Evolutionary conservation across 92 coral and sea anemone species (phyloP).

Genomic region (Epizoanthus rinbou): DNA sequence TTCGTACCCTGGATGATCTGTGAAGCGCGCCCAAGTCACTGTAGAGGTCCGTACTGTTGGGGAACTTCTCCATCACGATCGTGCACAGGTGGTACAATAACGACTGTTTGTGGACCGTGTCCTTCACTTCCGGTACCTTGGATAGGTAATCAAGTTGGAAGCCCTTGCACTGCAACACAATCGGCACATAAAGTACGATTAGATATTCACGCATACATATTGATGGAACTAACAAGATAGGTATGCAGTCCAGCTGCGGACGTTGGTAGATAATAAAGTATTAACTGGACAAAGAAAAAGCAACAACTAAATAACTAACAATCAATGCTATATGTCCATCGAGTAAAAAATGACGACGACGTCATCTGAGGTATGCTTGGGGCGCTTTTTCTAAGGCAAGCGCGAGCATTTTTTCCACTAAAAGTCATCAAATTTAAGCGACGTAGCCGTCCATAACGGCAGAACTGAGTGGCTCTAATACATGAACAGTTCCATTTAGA

Average conservation of each 20-base stretch:
- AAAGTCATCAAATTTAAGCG: no score
- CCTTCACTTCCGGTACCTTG: conserved; percentile 98
- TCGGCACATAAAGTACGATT: background rate
- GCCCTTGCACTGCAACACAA: conserved; percentile 85
- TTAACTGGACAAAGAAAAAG: background rate
- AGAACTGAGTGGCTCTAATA: no score
- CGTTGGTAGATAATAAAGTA: background rate
- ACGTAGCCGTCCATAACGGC: no score
- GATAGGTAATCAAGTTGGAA: conserved; percentile 96
- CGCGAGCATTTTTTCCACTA: no score
- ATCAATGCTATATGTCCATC: no score
- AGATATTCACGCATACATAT: background rate
- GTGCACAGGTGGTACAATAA: conserved; percentile 93
- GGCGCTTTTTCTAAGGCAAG: no score
- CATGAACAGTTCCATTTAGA: no score
- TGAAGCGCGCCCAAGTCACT: conserved; percentile 95
- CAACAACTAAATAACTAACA: no score
- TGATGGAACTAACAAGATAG: background rate
- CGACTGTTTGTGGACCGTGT: conserved; percentile 98
- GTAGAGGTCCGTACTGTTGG: conserved; percentile 93
- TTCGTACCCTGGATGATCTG: conserved; percentile 89
- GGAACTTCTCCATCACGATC: conserved; percentile 98
- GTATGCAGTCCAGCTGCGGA: background rate
- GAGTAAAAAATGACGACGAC: no score
- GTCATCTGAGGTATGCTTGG: no score